These are phyloP conservation scores for Coptodon rendalli DNA, from an alignment of 2,113 vertebrate genomes.

Conservation along the genomic window DNA sequence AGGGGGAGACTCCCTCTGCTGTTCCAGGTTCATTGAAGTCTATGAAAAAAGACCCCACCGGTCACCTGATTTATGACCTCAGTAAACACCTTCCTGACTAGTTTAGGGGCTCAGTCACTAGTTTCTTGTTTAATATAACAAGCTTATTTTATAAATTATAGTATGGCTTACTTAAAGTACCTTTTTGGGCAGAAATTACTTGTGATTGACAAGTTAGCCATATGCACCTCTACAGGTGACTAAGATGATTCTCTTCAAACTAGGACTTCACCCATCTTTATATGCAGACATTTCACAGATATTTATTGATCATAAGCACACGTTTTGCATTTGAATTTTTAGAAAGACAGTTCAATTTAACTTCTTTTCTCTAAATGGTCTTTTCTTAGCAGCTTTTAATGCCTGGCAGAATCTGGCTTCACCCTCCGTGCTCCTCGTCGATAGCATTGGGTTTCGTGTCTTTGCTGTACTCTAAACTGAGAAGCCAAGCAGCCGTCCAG, in stretches of 20 bases:
- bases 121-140: background rate
- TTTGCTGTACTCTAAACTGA: background rate
- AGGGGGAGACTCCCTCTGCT: background rate
- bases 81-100: background rate
- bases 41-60: accelerated
- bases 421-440: background rate
- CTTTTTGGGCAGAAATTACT: background rate
- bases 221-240: background rate
- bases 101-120: background rate
- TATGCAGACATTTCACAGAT: accelerated
- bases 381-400: background rate
- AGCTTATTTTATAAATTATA: background rate
- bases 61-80: background rate
- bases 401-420: background rate
- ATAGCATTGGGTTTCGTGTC: background rate
- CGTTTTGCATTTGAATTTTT: background rate
- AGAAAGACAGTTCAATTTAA: accelerated
- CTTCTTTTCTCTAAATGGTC: accelerated
- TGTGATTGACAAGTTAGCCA: background rate
- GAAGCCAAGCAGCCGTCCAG: background rate
- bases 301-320: background rate
- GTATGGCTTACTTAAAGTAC: background rate
- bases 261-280: background rate
- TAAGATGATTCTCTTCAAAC: background rate
- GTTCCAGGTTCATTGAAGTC: background rate